Evolutionary conservation across 1,140 invertebrate species (phyloP).

Genomic region (Caenorhabditis brenneri): DNA sequence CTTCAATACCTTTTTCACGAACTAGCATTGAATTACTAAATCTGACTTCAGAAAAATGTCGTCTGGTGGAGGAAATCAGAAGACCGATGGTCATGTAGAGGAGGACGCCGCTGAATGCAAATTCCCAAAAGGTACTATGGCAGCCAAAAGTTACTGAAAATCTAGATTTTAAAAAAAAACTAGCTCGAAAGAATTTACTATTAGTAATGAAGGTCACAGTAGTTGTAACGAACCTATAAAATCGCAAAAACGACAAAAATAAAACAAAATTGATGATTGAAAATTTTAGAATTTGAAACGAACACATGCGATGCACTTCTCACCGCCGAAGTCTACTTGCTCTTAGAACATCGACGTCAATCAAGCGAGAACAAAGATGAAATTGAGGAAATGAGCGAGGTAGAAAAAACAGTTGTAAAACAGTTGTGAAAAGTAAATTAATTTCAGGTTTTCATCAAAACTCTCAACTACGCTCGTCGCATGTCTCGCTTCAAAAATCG

Average conservation of each 20-base stretch:
- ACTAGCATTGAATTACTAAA: no score
- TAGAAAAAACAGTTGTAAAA: not conserved
- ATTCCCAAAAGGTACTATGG: slow-evolving; percentile 65
- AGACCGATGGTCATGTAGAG: slow-evolving; percentile 59
- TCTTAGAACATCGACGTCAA: slow-evolving; percentile 92
- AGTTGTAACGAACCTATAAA: no score
- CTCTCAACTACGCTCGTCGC: slow-evolving; percentile 89
- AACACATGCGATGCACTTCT: slow-evolving; percentile 82
- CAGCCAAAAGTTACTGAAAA: no score
- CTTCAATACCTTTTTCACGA: not conserved
- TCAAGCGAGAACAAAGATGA: slow-evolving; percentile 98
- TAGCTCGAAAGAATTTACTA: no score
- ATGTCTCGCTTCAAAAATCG: slow-evolving; percentile 93
- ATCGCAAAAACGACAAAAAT: no score
- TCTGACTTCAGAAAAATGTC: not conserved
- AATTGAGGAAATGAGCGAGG: slow-evolving; percentile 79
- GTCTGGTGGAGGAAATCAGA: slow-evolving; percentile 34
- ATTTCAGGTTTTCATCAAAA: slow-evolving; percentile 88
- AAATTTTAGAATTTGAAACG: slow-evolving; percentile 60
- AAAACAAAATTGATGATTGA: not conserved
- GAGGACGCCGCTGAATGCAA: slow-evolving; percentile 69
- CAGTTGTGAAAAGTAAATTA: not conserved
- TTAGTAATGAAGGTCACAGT: no score
- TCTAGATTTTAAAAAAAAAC: no score
- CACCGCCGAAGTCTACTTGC: slow-evolving; percentile 97